Base-by-base conservation (phyloP, 2,888 invertebrate species). In the Caprella mutica region DNA sequence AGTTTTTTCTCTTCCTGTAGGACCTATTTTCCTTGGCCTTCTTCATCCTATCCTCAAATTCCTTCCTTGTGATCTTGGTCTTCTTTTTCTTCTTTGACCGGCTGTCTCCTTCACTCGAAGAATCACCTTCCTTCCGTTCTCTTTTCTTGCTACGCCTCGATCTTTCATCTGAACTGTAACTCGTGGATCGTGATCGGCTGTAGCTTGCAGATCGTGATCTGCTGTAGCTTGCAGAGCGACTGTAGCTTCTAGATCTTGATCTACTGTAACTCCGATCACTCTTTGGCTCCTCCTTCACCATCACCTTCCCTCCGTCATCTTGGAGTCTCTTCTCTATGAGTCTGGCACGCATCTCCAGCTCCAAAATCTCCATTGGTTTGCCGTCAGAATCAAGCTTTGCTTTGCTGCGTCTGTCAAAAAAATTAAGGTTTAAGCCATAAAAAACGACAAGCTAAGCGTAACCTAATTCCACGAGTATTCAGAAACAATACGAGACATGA, bases 261-360 rank as follows among this genome's bases (percentile, higher is more conserved):
- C 55, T 33, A 14, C 46, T 27, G 19, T 14, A 17, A 29, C 53
- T 53, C 19, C 46, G 43, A 27, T 38, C 33, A 46, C 46, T 43
- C 46, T 46, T 21, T 33, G 55, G 55, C 26, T 55, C 55, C 21
- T 43, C 43, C 21, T 55, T 55, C 5, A 55, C 46, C 26, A 46
- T 48, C n/a, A 29, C 53, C n/a, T 40, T 53, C 23, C 21, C 33
- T 12, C 23, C 39, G 2, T 55, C 55, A 48, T 55, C 5, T 52
- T 46, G 9, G 26, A 76, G 67, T 69, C 76, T 71, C 14, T 75
- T 72, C 58, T 74, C 73, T 52, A 76, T 76, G 17, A 75, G 75
- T 46, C 71, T 67, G 0, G 75, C 76, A 52, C 76, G 69, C 72
- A 75, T 75, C 66, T 76, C 75, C 44, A 76, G 67, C 61, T 76